These are phyloP conservation scores for Diplosoma virens DNA, from an alignment of 23 tunicate genomes.

Conservation along the genomic window DNA sequence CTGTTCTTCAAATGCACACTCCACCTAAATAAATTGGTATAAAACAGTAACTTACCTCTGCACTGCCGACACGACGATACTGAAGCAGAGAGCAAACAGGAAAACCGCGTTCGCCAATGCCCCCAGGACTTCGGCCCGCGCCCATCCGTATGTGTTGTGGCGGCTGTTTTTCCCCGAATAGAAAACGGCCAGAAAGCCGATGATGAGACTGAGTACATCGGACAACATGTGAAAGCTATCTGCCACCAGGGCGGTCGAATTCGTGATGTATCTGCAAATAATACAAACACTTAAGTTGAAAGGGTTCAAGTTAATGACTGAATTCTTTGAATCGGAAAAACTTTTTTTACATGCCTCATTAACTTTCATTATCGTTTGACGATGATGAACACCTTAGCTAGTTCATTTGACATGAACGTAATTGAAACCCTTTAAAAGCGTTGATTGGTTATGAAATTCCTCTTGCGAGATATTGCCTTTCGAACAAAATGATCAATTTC, in stretches of 20 bases:
- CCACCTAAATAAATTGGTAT: neutral
- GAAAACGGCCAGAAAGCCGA: slow-evolving; percentile 54
- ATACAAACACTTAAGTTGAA: too few relatives aligned
- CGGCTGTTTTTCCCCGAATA: slow-evolving; percentile 57
- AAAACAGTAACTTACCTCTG: slow-evolving; percentile 53
- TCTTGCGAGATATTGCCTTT: too few relatives aligned
- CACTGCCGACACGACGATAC: slow-evolving; percentile 52
- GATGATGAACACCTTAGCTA: too few relatives aligned
- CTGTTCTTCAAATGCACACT: too few relatives aligned
- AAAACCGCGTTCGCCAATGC: slow-evolving; percentile 79
- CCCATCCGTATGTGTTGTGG: slow-evolving; percentile 74
- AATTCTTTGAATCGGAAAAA: too few relatives aligned
- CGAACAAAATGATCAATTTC: too few relatives aligned
- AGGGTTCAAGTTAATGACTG: too few relatives aligned
- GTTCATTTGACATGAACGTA: too few relatives aligned
- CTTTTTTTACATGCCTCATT: too few relatives aligned
- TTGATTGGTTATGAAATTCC: too few relatives aligned
- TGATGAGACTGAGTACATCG: slow-evolving; percentile 63
- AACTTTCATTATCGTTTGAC: too few relatives aligned
- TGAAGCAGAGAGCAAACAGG: slow-evolving; percentile 64
- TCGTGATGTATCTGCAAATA: slow-evolving; percentile 57
- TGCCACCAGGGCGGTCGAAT: slow-evolving; percentile 73
- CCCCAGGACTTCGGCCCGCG: slow-evolving; percentile 70
- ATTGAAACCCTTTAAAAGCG: too few relatives aligned
- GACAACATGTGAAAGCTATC: slow-evolving; percentile 88